phyloP scores from a whole-genome alignment of 2,888 invertebrate genomes.

The Aphidius colemani region DNA sequence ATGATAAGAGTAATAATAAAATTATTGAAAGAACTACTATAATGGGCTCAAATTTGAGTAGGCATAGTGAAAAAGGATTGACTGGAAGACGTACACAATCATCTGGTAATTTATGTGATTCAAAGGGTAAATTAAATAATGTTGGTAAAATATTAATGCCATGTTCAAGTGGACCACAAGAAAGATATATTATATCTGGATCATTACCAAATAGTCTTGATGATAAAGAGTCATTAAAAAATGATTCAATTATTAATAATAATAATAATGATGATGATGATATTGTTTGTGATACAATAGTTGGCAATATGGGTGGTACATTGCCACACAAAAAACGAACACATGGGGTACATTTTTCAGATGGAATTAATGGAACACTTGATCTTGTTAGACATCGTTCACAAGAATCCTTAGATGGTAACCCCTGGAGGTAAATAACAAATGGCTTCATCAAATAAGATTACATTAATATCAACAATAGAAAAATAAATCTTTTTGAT shows the following conservation, averaged over 20 bases:
- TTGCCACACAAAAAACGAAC: conserved; percentile 56
- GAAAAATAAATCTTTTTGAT: not conserved
- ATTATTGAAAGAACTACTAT: conserved; percentile 18
- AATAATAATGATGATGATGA: conserved; percentile 43
- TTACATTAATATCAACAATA: not conserved
- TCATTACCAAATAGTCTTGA: conserved; percentile 75
- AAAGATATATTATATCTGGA: conserved; percentile 62
- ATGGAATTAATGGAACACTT: conserved; percentile 46
- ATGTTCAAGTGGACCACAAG: conserved; percentile 52
- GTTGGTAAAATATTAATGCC: conserved; percentile 55
- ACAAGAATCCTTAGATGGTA: conserved; percentile 55
- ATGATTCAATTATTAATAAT: conserved; percentile 64
- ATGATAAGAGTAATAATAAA: conserved; percentile 42
- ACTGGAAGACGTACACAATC: conserved; percentile 75
- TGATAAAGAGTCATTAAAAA: conserved; percentile 63
- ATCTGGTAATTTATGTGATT: conserved; percentile 77
- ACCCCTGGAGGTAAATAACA: conserved; percentile 55
- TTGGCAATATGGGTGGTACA: conserved; percentile 54
- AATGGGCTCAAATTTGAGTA: conserved; percentile 81
- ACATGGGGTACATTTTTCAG: conserved; percentile 50
- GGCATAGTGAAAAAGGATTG: conserved; percentile 73
- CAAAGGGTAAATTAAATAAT: conserved; percentile 53
- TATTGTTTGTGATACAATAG: conserved; percentile 51
- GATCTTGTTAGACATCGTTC: conserved; percentile 55
- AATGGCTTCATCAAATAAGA: not conserved